phyloP scores from a whole-genome alignment of 1,140 invertebrate species.

The Ceratoteleas bidentatus region DNA sequence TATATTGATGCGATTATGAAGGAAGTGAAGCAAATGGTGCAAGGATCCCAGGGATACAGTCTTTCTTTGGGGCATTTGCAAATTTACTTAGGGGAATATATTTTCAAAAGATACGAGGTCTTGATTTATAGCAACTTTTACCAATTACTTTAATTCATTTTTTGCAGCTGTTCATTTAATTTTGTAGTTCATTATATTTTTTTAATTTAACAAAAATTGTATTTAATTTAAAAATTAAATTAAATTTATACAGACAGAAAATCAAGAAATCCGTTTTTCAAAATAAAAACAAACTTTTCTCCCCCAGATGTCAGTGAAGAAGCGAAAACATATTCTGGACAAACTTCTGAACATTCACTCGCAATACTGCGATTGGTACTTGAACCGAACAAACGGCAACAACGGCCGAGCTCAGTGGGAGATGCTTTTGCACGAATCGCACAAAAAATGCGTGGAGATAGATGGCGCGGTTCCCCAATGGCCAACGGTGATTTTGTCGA shows the following conservation, averaged over 20 bases:
- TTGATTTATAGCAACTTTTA: too few species aligned
- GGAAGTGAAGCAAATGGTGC: constrained; percentile 86
- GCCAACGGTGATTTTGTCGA: constrained; percentile 84
- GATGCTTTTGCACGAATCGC: constrained; percentile 82
- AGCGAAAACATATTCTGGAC: constrained; percentile 84
- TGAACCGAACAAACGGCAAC: constrained; percentile 76
- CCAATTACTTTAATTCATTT: constrained; percentile 13
- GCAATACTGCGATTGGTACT: constrained; percentile 87
- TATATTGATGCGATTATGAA: constrained; percentile 85
- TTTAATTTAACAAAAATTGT: too few species aligned
- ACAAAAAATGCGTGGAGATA: constrained; percentile 82
- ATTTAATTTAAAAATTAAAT: too few species aligned
- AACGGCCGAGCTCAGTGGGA: constrained; percentile 90
- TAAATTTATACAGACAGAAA: too few species aligned
- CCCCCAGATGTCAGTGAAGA: constrained; percentile 84
- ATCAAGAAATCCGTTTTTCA: constrained; percentile 3
- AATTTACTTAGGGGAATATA: constrained; percentile 86
- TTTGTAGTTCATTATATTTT: too few species aligned
- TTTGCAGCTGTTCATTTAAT: too few species aligned
- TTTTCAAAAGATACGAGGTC: constrained; percentile 80
- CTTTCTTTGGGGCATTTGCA: constrained; percentile 85
- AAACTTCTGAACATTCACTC: constrained; percentile 86
- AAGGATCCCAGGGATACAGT: constrained; percentile 91
- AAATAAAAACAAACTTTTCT: too few species aligned
- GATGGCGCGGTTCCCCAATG: constrained; percentile 84